Evolutionary conservation across 2,113 vertebrate species (phyloP), one percentile per base, ranked within the genome.

Genomic region (Erpornis zantholeuca): DNA sequence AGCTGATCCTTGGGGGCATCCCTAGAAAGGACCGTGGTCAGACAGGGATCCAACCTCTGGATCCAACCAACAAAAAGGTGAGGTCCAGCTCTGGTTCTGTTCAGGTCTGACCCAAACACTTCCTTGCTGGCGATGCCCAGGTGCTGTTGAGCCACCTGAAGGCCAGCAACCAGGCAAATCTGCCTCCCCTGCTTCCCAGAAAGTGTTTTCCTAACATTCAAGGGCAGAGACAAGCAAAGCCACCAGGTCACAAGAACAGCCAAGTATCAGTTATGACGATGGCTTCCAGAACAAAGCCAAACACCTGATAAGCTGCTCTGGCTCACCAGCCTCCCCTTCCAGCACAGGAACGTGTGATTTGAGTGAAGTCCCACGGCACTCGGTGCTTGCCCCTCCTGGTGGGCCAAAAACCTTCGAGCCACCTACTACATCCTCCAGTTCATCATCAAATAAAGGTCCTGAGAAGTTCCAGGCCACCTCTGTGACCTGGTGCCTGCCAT

Each of bases 111-210:
- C 31, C 57, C 70, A 50, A 91, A n/a, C 1, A 0, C 14, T n/a
- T 20, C 42, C 66, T 18, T 68, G 24, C 59, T 38, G 33, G 61
- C 2, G 0, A 47, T 2, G 1, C 19, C 79, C 14, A 42, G 44
- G 33, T 1, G 2, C 66, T 42, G 25, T 0, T 11, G 50, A 50
- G 72, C 25, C 69, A 18, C 73, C 65, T 17, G 21, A 36, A 11
- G 0, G 0, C 4, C 0, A 0, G 33, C 61, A 47, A 50, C n/a
- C 0, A 1, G 54, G n/a, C 1, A 0, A 72, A 53, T 44, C 49
- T 33, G 54, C 63, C 79, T 57, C 20, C 81, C 68, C 52, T 19
- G 60, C 60, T 70, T 53, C 82, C 28, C 73, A 60, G 9, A 24
- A 21, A 44, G 15, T 60, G 73, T 87, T 95, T 91, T 93, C 63